phyloP scores from a whole-genome alignment of 1,140 invertebrate species.

The Hycleus phaleratus region DNA sequence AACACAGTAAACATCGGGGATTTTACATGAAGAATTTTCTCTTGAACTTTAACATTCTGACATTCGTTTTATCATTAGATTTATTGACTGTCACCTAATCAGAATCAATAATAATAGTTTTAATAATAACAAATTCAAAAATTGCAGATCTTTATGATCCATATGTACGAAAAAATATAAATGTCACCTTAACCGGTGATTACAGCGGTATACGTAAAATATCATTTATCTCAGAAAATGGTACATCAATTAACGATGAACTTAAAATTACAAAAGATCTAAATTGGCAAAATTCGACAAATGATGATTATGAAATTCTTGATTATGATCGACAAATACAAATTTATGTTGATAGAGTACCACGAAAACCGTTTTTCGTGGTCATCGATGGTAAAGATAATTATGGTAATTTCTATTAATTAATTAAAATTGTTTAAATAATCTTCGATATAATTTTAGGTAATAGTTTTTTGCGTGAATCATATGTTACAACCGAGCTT shows the following conservation, averaged over 20 bases:
- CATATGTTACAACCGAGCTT: neutral
- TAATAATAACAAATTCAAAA: too few relatives aligned
- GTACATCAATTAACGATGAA: slow-evolving; percentile 11
- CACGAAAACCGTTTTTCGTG: slow-evolving; percentile 14
- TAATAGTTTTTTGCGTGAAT: slow-evolving; percentile 19
- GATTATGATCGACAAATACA: neutral
- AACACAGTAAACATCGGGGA: too few relatives aligned
- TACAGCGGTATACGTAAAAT: slow-evolving; percentile 17
- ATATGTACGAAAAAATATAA: too few relatives aligned
- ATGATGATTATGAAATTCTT: neutral
- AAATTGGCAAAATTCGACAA: slow-evolving; percentile 11
- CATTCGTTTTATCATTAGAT: too few relatives aligned
- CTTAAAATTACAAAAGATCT: slow-evolving; percentile 14
- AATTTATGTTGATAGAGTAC: slow-evolving; percentile 7
- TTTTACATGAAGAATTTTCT: too few relatives aligned
- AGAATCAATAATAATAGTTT: too few relatives aligned
- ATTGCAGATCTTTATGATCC: too few relatives aligned
- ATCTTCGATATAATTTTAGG: slow-evolving; percentile 4
- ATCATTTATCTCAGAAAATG: slow-evolving; percentile 14
- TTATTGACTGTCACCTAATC: too few relatives aligned
- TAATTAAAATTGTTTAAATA: neutral
- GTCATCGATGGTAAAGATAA: slow-evolving; percentile 24
- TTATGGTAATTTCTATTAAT: slow-evolving; percentile 12
- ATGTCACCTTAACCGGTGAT: neutral
- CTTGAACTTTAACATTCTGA: too few relatives aligned